Evolutionary conservation across 1,140 invertebrate species (phyloP).

Genomic region (Cydia splendana): DNA sequence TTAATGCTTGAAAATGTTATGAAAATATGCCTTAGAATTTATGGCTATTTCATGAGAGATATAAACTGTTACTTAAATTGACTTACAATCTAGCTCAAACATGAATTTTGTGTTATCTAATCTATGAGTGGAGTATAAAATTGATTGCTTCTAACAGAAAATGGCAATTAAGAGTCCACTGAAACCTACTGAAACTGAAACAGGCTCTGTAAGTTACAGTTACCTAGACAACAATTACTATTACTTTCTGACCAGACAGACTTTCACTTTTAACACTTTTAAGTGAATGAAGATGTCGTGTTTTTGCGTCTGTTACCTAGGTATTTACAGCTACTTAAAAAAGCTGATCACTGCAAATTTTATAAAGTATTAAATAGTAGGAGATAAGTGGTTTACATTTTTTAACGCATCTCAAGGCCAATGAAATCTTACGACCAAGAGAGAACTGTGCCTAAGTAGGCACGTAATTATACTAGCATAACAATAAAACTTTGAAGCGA

Average conservation of each 20-base stretch:
- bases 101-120: constrained; percentile 30
- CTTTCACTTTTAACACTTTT: constrained; percentile 41
- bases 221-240: neutral
- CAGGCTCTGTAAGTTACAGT: neutral
- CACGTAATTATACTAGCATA: constrained; percentile 33
- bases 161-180: constrained; percentile 23
- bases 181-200: neutral
- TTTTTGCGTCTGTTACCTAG: constrained; percentile 7
- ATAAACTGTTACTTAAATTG: constrained; percentile 5
- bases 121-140: constrained; percentile 29
- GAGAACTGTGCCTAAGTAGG: constrained; percentile 38
- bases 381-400: constrained; percentile 35
- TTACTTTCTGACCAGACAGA: constrained; percentile 26
- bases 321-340: neutral
- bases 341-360: neutral
- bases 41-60: neutral
- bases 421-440: constrained; percentile 43
- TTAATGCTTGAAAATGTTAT: neutral
- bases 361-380: constrained; percentile 38
- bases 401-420: constrained; percentile 55
- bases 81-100: constrained; percentile 29
- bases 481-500: constrained; percentile 54
- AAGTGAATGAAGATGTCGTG: constrained; percentile 12
- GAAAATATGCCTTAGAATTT: neutral
- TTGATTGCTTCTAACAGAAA: constrained; percentile 30